Conservation (phyloP, 2,888 invertebrate genomes). For the Homarus gammarus region DNA sequence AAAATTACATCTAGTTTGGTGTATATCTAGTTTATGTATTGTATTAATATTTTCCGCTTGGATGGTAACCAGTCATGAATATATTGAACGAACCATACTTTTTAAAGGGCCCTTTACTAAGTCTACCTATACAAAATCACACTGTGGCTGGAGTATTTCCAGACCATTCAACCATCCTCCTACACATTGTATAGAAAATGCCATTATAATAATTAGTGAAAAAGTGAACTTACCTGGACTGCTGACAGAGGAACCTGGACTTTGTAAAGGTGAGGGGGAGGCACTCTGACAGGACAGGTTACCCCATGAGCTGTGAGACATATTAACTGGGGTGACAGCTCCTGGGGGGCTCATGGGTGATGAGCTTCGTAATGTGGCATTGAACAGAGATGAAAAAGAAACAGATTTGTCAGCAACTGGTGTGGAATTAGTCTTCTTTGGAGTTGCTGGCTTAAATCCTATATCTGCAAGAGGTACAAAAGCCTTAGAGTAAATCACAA, state of each 20-base stretch:
- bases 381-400: conserved; percentile 54
- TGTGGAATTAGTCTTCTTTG: conserved; percentile 50
- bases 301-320: conserved; percentile 42
- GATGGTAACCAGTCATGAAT: too few relatives aligned
- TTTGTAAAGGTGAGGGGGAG: conserved; percentile 2
- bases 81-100: too few relatives aligned
- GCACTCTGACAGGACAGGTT: conserved; percentile 15
- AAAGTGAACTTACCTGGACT: conserved; percentile 52
- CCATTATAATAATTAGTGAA: too few relatives aligned
- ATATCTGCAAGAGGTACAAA: conserved; percentile 30
- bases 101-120: too few relatives aligned
- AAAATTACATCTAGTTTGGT: too few relatives aligned
- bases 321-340: conserved; percentile 32
- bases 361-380: conserved; percentile 49
- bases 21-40: too few relatives aligned
- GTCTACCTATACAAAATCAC: too few relatives aligned
- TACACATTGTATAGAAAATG: too few relatives aligned
- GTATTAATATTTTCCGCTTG: too few relatives aligned
- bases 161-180: too few relatives aligned
- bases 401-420: conserved; percentile 52
- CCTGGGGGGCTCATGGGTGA: conserved; percentile 32
- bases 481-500: not conserved
- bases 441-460: conserved; percentile 55
- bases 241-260: conserved; percentile 1
- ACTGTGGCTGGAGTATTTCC: too few relatives aligned